Conservation (phyloP, 2,888 invertebrate genomes). For the Eristalinus aeneus region DNA sequence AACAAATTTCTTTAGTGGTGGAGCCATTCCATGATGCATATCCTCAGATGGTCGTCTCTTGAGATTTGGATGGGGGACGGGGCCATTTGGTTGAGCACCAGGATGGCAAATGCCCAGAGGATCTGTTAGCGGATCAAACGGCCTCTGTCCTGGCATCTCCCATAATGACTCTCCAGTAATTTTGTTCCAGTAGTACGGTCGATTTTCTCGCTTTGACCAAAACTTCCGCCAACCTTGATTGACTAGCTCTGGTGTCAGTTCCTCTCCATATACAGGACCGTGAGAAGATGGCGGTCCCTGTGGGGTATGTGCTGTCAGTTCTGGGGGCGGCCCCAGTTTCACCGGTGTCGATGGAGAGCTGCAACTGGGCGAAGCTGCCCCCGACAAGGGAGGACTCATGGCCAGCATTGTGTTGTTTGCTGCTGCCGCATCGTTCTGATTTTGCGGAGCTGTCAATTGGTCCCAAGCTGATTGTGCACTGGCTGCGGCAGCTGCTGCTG, state of each 20-base stretch:
- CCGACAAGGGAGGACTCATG: constrained; percentile 74
- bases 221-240: constrained; percentile 98
- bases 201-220: constrained; percentile 97
- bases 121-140: constrained; percentile 95
- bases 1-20: constrained; percentile 92
- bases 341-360: constrained; percentile 79
- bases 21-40: constrained; percentile 82
- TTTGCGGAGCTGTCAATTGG: constrained; percentile 78
- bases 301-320: constrained; percentile 79
- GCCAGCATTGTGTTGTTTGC: constrained; percentile 57
- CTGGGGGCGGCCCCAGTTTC: constrained; percentile 77
- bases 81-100: constrained; percentile 76
- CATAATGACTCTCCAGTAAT: constrained; percentile 97
- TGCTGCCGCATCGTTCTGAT: constrained; percentile 72
- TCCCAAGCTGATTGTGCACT: constrained; percentile 79
- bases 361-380: constrained; percentile 76
- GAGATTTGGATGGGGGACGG: constrained; percentile 75
- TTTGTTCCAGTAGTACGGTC: constrained; percentile 98
- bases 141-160: constrained; percentile 94
- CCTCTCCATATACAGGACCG: constrained; percentile 78
- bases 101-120: constrained; percentile 90
- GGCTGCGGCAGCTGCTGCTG: constrained; percentile 62
- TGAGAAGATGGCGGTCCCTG: constrained; percentile 77
- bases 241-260: constrained; percentile 80
- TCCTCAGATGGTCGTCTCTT: constrained; percentile 80